A percentile compares a stretch with the other conserved stretches of the same genome.
Evolutionary conservation across 2,797 vertebrate species (phyloP).

Genomic region (Chelon labrosus): DNA sequence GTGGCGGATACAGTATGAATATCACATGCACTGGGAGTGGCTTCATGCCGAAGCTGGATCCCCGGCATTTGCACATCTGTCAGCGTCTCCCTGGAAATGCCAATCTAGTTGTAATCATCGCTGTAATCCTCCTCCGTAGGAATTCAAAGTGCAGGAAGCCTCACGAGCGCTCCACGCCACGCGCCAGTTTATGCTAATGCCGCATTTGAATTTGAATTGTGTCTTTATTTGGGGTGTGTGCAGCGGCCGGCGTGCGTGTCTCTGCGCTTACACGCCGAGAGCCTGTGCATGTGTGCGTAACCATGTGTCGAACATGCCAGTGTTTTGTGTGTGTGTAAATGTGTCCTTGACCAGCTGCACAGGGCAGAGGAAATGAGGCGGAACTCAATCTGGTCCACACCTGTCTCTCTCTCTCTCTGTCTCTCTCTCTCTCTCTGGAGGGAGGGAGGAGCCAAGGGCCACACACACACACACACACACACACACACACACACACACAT

Average conservation of each 20-base stretch:
- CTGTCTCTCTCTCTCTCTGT: slow-evolving; percentile 80
- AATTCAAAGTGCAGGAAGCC: slow-evolving; percentile 40
- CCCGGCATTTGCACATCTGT: slow-evolving; percentile 44
- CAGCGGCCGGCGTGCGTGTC: slow-evolving; percentile 7
- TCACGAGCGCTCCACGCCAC: not conserved
- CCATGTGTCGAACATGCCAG: slow-evolving; percentile 43
- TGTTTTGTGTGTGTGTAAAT: slow-evolving; percentile 46
- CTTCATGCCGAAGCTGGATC: slow-evolving; percentile 19
- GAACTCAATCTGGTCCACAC: slow-evolving; percentile 84
- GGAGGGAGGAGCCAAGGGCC: slow-evolving; percentile 73
- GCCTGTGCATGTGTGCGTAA: slow-evolving; percentile 29
- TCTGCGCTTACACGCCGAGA: slow-evolving; percentile 19
- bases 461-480: slow-evolving; percentile 20
- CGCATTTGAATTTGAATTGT: slow-evolving; percentile 37
- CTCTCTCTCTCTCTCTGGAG: slow-evolving; percentile 53
- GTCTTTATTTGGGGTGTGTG: slow-evolving; percentile 36
- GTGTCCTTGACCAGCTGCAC: slow-evolving; percentile 78
- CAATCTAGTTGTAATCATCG: slow-evolving; percentile 52
- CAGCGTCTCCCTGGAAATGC: slow-evolving; percentile 58
- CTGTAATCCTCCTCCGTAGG: slow-evolving; percentile 62
- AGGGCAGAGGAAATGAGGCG: slow-evolving; percentile 81
- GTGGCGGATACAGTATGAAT: slow-evolving; percentile 17
- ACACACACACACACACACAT: slow-evolving; percentile 10
- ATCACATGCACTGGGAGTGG: slow-evolving; percentile 13
- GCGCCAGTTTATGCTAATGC: slow-evolving; percentile 39